Evolutionary conservation across 1,140 invertebrate genomes (phyloP).

Genomic region (Leptinotarsa defecta): DNA sequence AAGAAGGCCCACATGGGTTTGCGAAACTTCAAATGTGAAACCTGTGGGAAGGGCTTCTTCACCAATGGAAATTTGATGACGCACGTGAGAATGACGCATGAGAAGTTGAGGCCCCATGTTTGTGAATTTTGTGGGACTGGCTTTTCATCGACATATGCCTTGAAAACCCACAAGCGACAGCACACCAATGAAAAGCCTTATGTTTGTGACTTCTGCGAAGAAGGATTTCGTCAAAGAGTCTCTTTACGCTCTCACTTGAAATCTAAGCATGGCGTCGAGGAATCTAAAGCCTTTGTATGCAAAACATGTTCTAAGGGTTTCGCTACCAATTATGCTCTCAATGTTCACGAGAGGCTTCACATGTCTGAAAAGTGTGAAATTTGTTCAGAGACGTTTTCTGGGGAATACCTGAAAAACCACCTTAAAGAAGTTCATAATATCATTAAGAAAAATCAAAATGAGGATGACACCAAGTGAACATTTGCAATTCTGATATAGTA

Average conservation of each 20-base stretch:
- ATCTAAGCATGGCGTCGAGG: conserved; percentile 42
- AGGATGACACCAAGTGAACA: not conserved
- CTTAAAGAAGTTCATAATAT: conserved; percentile 21
- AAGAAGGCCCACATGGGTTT: conserved; percentile 45
- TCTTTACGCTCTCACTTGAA: conserved; percentile 44
- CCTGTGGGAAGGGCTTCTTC: conserved; percentile 46
- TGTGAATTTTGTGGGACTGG: conserved; percentile 45
- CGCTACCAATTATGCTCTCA: conserved; percentile 28
- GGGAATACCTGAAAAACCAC: conserved; percentile 35
- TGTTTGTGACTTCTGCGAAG: conserved; percentile 42
- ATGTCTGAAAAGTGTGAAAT: conserved; percentile 32
- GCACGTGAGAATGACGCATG: conserved; percentile 48
- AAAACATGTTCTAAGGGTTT: conserved; percentile 42
- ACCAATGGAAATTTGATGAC: conserved; percentile 40
- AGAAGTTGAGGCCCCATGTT: conserved; percentile 43
- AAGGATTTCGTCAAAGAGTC: conserved; percentile 45
- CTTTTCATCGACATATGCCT: conserved; percentile 42
- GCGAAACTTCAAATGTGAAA: conserved; percentile 43
- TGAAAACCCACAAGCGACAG: conserved; percentile 43
- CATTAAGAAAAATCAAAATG: not conserved
- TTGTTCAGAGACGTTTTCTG: conserved; percentile 38
- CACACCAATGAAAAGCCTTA: conserved; percentile 47
- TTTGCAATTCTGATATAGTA: too few relatives aligned
- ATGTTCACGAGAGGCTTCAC: conserved; percentile 29
- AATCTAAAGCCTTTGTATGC: conserved; percentile 42